Evolutionary conservation across 2,888 invertebrate species (phyloP), one percentile per base, ranked within the genome.

Genomic region (Lithophane leautieri): DNA sequence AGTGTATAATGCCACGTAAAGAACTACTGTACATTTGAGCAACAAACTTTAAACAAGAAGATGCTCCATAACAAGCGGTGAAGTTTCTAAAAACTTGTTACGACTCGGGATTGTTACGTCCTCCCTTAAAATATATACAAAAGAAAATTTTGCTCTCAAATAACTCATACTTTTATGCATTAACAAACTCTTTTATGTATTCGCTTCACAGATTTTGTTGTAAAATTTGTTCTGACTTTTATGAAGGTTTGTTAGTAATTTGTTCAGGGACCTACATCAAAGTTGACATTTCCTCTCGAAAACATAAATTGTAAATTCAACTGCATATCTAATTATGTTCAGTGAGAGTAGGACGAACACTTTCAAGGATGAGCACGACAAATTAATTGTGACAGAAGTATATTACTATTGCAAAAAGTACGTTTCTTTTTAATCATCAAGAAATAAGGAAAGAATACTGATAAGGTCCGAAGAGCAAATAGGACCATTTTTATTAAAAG

Each of bases 21-120:
- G 47, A 83, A 78, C 77, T 82, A 82, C 85, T 81, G 83, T 84
- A 84, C 84, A 77, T 80, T 77, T 76, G 81, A 76, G 72, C 14
- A 70, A 79, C 73, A 70, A 91, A 90, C 85, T 92, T 90, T 89
- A 90, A 90, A 91, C 90, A 90, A 91, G 88, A 89, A 89, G 83
- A 86, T 89, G 86, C 81, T 87, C 85, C 82, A 84, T 86, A 88
- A 86, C 85, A 86, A 89, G 85, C 85, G 80, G 65, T 74, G 62
- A 88, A 88, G 85, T 88, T 83, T 84, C 84, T 84, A 65, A 83
- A 67, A 86, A 89, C 81, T 87, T 81, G 74, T 81, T 86, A 75
- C 76, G 73, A 83, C 69, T 80, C 66, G 56, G 66, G 73, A 88
- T 85, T 87, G 83, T 86, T 90, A 79, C 56, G 80, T 77, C 76